phyloP scores from a whole-genome alignment of 2,888 invertebrate species.

The Polydrusus tereticollis region DNA sequence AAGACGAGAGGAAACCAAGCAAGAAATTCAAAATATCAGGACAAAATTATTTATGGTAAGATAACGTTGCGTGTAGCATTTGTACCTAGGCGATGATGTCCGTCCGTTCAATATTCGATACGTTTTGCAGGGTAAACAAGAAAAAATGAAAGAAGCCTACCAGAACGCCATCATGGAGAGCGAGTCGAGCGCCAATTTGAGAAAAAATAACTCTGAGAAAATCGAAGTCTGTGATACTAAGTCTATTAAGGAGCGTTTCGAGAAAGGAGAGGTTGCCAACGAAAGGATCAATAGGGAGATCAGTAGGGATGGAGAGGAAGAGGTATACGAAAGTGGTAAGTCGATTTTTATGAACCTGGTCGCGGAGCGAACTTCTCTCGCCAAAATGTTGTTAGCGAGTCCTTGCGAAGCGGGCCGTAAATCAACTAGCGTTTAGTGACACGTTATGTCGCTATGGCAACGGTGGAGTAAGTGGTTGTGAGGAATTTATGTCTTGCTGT shows the following conservation, averaged over 20 bases:
- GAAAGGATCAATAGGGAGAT: slow-evolving; percentile 69
- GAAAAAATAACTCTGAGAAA: slow-evolving; percentile 65
- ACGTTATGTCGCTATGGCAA: too few relatives aligned
- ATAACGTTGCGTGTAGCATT: too few relatives aligned
- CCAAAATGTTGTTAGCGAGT: too few relatives aligned
- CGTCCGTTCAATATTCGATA: neutral
- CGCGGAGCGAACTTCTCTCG: too few relatives aligned
- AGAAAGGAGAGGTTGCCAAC: slow-evolving; percentile 79
- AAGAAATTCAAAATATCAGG: slow-evolving; percentile 89
- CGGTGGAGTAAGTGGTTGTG: too few relatives aligned
- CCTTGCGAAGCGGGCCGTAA: too few relatives aligned
- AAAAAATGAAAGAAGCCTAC: slow-evolving; percentile 90
- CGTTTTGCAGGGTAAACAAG: slow-evolving; percentile 84
- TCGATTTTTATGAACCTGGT: slow-evolving; percentile 13
- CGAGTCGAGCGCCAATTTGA: slow-evolving; percentile 71
- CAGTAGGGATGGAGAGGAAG: slow-evolving; percentile 76
- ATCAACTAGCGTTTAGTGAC: too few relatives aligned
- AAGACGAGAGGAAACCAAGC: slow-evolving; percentile 85
- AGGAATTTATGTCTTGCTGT: too few relatives aligned
- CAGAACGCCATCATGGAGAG: slow-evolving; percentile 90
- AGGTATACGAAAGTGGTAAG: slow-evolving; percentile 85
- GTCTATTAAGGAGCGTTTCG: slow-evolving; percentile 79
- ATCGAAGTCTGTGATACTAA: slow-evolving; percentile 71
- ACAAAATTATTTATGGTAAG: slow-evolving; percentile 85
- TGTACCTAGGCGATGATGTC: neutral